phyloP scores from a whole-genome alignment of 2,797 vertebrate genomes.

The Pampus argenteus region DNA sequence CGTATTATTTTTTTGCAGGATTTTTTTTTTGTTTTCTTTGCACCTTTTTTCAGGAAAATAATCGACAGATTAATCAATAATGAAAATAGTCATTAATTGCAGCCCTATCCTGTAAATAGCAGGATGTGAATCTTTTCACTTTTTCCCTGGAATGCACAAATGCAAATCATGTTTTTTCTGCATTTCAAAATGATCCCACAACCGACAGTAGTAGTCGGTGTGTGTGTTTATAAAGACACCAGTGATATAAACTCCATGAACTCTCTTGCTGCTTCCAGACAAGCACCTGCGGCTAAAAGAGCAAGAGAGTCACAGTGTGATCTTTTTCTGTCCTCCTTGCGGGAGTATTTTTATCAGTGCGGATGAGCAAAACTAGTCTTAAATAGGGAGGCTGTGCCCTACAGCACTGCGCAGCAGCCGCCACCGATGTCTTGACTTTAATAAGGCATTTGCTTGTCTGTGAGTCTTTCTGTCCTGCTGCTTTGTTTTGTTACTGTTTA shows the following conservation, averaged over 20 bases:
- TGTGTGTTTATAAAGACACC: slow-evolving; percentile 26
- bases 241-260: slow-evolving; percentile 36
- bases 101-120: background rate
- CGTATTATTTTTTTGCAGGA: too few relatives aligned
- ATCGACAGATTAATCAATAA: too few relatives aligned
- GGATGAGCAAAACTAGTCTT: slow-evolving; percentile 59
- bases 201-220: background rate
- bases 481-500: slow-evolving; percentile 7
- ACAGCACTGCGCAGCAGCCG: slow-evolving; percentile 44
- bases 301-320: slow-evolving; percentile 50
- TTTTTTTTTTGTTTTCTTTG: too few relatives aligned
- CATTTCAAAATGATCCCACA: slow-evolving; percentile 13
- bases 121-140: background rate
- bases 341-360: slow-evolving; percentile 73
- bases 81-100: too few relatives aligned
- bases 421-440: slow-evolving; percentile 45
- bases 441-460: slow-evolving; percentile 57
- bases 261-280: slow-evolving; percentile 50
- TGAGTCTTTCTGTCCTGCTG: slow-evolving; percentile 19
- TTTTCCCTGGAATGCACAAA: background rate
- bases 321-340: slow-evolving; percentile 67
- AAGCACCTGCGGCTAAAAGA: slow-evolving; percentile 58
- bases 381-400: slow-evolving; percentile 56
- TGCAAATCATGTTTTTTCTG: slow-evolving; percentile 9
- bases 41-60: too few relatives aligned